A percentile compares a stretch with the other conserved stretches of the same genome.
These are phyloP conservation scores for Leuctra nigra DNA, from an alignment of 2,888 invertebrate genomes.

Conservation along the genomic window DNA sequence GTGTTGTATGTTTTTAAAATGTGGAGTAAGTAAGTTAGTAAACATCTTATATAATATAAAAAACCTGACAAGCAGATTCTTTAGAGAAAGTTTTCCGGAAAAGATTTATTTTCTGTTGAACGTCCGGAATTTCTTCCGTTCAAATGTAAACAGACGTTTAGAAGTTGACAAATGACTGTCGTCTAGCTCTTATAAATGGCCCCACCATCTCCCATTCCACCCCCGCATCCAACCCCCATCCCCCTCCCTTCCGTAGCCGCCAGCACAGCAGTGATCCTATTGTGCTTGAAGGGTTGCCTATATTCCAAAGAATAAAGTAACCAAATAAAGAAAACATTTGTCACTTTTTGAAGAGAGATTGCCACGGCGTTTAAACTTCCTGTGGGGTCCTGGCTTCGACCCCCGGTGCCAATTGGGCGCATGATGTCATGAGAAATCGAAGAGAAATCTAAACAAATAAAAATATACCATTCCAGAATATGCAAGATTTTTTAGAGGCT, in stretches of 20 bases:
- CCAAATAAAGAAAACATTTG: conserved; percentile 7
- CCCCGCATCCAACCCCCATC: not conserved
- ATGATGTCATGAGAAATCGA: too few species aligned
- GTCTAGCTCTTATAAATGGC: conserved; percentile 9
- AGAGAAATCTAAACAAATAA: too few species aligned
- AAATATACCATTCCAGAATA: too few species aligned
- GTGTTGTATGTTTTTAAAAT: not conserved
- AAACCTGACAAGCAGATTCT: not conserved
- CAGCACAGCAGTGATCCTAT: conserved; percentile 8
- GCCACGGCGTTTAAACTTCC: too few species aligned
- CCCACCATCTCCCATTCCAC: conserved; percentile 1
- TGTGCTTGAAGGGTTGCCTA: conserved; percentile 14
- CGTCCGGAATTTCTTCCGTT: conserved; percentile 17
- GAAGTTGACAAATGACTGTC: conserved; percentile 17
- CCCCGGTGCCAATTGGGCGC: too few species aligned
- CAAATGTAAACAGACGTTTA: conserved; percentile 19
- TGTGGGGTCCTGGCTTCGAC: too few species aligned
- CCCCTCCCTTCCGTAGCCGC: not conserved
- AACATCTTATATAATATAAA: not conserved
- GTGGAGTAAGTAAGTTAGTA: not conserved
- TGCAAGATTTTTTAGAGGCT: too few species aligned
- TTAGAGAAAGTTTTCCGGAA: conserved; percentile 11
- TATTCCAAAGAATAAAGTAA: too few species aligned
- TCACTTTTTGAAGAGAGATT: too few species aligned
- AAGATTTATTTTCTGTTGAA: conserved; percentile 18